Percentiles rank a stretch among this genome's conserved stretches.
Conservation (phyloP, 1,140 invertebrate species). For the Drosophila insularis region DNA sequence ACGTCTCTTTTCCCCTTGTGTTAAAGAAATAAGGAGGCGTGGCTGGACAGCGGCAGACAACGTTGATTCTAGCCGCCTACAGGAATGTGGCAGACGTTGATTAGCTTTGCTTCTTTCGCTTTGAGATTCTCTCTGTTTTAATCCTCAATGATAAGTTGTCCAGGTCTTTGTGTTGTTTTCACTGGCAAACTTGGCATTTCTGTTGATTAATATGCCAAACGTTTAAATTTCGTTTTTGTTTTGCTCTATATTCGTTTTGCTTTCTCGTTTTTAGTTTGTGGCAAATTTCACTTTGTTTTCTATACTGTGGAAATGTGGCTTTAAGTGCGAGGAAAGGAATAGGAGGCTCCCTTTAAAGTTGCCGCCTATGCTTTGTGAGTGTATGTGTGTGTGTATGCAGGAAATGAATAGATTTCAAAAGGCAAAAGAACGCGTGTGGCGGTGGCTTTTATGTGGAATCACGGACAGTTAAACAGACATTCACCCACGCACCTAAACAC, state of each 20-base stretch:
- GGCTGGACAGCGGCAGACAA: constrained; percentile 5
- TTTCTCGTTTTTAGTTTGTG: constrained; percentile 25
- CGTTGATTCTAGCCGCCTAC: neutral
- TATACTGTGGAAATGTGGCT: constrained; percentile 16
- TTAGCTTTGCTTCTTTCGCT: constrained; percentile 47
- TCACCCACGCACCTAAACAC: constrained; percentile 20
- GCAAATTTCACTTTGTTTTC: constrained; percentile 41
- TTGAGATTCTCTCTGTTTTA: constrained; percentile 27
- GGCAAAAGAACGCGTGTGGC: constrained; percentile 12
- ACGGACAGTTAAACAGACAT: constrained; percentile 22
- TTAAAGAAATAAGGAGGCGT: constrained; percentile 27
- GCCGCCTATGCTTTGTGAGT: neutral
- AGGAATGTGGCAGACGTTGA: constrained; percentile 51
- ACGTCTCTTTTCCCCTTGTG: neutral
- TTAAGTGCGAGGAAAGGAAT: neutral
- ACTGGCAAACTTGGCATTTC: constrained; percentile 2
- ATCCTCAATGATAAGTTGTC: constrained; percentile 75
- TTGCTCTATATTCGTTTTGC: constrained; percentile 17
- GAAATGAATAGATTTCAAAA: constrained; percentile 56
- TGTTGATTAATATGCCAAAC: constrained; percentile 76
- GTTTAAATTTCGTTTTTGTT: constrained; percentile 72
- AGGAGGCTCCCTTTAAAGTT: neutral
- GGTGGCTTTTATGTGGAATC: constrained; percentile 13
- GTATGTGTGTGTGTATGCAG: constrained; percentile 28
- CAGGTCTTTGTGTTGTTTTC: constrained; percentile 42